Percentiles rank a stretch among this genome's conserved stretches.
phyloP scores from a whole-genome alignment of 2,797 vertebrate genomes.

The Gorsachius magnificus region DNA sequence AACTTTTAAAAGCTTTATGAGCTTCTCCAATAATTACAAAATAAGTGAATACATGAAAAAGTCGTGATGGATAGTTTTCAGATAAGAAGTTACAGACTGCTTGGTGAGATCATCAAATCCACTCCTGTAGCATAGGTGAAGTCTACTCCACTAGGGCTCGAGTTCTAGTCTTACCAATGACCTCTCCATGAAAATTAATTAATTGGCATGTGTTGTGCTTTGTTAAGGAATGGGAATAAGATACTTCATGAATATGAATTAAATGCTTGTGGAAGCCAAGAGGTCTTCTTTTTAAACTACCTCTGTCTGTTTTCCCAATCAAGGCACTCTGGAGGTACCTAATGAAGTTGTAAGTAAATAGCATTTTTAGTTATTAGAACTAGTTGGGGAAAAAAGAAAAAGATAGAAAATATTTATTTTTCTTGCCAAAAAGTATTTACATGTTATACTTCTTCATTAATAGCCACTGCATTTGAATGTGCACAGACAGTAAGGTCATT shows the following conservation, averaged over 20 bases:
- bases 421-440: neutral
- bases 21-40: neutral
- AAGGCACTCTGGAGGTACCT: neutral
- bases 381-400: neutral
- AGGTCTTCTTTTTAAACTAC: neutral
- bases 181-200: slow-evolving; percentile 64
- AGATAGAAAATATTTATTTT: neutral
- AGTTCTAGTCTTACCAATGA: slow-evolving; percentile 49
- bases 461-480: neutral
- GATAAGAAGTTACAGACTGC: slow-evolving; percentile 3
- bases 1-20: neutral
- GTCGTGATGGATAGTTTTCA: slow-evolving; percentile 28
- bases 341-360: slow-evolving; percentile 3
- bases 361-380: neutral
- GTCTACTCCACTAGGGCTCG: neutral
- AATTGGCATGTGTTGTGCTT: slow-evolving; percentile 53
- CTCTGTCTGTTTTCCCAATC: slow-evolving; percentile 1
- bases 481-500: neutral
- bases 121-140: slow-evolving; percentile 22
- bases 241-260: slow-evolving; percentile 62
- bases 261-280: slow-evolving; percentile 39
- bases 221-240: slow-evolving; percentile 60
- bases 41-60: neutral
- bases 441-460: neutral
- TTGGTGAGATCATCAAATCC: slow-evolving; percentile 32